phyloP scores from a whole-genome alignment of 2,113 vertebrate genomes.

The Jacana jacana region DNA sequence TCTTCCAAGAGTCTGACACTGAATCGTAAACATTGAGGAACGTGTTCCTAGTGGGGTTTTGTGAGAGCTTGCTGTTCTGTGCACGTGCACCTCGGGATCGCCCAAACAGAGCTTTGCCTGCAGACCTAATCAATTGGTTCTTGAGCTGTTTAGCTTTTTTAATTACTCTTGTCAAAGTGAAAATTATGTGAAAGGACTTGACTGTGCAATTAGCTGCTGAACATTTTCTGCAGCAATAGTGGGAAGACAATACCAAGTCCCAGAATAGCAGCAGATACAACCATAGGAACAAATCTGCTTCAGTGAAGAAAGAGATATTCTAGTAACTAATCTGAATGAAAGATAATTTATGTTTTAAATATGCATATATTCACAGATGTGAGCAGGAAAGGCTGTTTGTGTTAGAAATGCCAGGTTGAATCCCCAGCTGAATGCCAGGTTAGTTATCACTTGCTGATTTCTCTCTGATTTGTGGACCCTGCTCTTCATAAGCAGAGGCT shows the following conservation, averaged over 20 bases:
- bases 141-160: conserved; percentile 37
- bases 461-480: neutral
- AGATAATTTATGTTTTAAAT: conserved; percentile 47
- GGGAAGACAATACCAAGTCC: conserved; percentile 40
- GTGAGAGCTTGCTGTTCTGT: neutral
- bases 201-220: conserved; percentile 62
- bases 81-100: neutral
- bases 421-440: neutral
- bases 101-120: conserved; percentile 32
- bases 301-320: conserved; percentile 9
- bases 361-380: conserved; percentile 24
- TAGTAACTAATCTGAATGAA: conserved; percentile 38
- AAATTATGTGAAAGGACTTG: conserved; percentile 61
- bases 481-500: neutral
- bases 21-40: neutral
- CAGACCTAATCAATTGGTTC: conserved; percentile 64
- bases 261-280: conserved; percentile 57
- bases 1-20: neutral
- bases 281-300: conserved; percentile 21
- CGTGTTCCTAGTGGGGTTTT: neutral
- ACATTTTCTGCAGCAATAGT: conserved; percentile 35
- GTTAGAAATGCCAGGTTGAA: neutral
- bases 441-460: neutral
- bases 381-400: neutral
- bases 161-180: conserved; percentile 68